Evolutionary conservation across 2,797 vertebrate species (phyloP), one percentile per base, ranked within the genome.

Genomic region (Gadopsis bispinosus): DNA sequence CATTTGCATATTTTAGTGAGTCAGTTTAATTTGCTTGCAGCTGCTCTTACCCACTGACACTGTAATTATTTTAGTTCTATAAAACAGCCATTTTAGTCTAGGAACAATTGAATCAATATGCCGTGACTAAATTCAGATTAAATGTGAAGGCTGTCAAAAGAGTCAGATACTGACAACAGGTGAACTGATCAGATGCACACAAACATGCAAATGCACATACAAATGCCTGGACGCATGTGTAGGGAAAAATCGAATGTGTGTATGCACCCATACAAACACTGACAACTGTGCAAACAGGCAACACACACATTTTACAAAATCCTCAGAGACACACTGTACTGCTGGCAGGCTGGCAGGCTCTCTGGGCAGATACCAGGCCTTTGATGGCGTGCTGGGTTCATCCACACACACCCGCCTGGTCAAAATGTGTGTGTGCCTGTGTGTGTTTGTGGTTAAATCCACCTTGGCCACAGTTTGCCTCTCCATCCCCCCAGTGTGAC

Each of bases 391-490:
- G 76, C 87, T 88, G 88, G 84, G 84, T 79, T 87, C 81, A 77
- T 86, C 89, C 86, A 88, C 82, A 39, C 10, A 39, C 37, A 39
- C 83, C 78, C 64, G 87, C 73, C 71, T 89, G 87, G 89, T 86
- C 76, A 83, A 85, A 81, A 79, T 50, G 60, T 70, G 45, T 74
- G 47, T 84, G 53, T 78, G 56, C 82, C 75, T 79, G 81, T 85
- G 73, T 89, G 75, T 87, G 81, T 78, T 35, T 88, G 90, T 92
- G 87, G 88, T 88, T 88, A 87, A 89, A 81, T 94, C 90, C 93
- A 94, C 90, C 93, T 93, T 95, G 94, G 93, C 92, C 87, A 89
- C 91, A 88, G 87, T 92, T 91, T 91, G 84, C 84, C 91, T 90
- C 91, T 93, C 92, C 94, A 91, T 93, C 93, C 93, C 92, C 88